Evolutionary conservation across 1,140 invertebrate species (phyloP).

Genomic region (Armadillidium nasatum): DNA sequence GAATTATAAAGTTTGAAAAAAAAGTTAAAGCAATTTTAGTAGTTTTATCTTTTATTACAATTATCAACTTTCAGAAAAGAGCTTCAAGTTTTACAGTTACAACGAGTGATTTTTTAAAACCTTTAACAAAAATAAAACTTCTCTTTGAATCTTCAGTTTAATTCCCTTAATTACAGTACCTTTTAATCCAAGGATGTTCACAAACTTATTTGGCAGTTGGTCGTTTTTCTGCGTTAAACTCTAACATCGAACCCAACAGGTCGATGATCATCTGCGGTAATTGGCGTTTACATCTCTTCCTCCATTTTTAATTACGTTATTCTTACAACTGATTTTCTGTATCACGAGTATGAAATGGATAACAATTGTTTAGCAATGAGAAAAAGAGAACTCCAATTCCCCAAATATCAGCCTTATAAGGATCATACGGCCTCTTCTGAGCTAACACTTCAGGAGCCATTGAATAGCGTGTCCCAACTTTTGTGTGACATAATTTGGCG

Average conservation of each 20-base stretch:
- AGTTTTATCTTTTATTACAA: too few species aligned
- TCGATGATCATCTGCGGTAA: not conserved
- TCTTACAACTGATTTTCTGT: constrained; percentile 14
- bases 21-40: too few species aligned
- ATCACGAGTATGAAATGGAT: constrained; percentile 18
- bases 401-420: constrained; percentile 26
- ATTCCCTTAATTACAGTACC: not conserved
- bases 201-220: constrained; percentile 16
- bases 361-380: constrained; percentile 16
- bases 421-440: constrained; percentile 19
- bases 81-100: too few species aligned
- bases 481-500: not conserved
- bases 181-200: not conserved
- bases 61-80: too few species aligned
- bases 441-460: constrained; percentile 25
- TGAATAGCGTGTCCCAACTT: constrained; percentile 21
- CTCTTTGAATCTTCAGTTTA: not conserved
- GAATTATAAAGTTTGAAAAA: too few species aligned
- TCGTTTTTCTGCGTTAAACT: constrained; percentile 1
- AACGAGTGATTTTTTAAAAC: too few species aligned
- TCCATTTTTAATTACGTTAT: constrained; percentile 18
- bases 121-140: too few species aligned
- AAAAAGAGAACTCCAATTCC: constrained; percentile 21
- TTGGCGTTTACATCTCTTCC: constrained; percentile 8
- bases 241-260: constrained; percentile 14